Base-by-base conservation (phyloP, 2,888 invertebrate genomes). In the Hesperia comma region DNA sequence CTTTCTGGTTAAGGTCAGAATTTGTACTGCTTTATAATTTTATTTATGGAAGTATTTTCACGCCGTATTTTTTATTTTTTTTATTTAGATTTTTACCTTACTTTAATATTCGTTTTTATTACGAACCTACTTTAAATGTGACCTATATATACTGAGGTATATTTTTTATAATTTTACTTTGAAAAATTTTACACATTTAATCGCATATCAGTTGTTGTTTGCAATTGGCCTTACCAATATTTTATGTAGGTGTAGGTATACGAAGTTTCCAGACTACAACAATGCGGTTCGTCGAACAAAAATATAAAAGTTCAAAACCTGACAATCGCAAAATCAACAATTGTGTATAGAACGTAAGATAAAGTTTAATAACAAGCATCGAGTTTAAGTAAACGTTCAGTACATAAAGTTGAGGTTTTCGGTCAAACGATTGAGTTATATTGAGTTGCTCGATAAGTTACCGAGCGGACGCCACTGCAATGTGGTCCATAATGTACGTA, bases 1-100 rank as follows among this genome's bases (percentile, higher is more conserved):
- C 63, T 64, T 64, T 64, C 51, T 57, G 19, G 49, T 51, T 64
- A 37, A 46, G 63, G 57, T 53, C 51, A 64, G 41, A 53, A 55
- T 32, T 53, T 21, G 51, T 19, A 21, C 21, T 32, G 32, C 5
- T n/a, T 51, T 17, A 49, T 26, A 26, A 26, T 26, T 26, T 49
- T 17, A 49, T 49, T 49, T 26, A 51, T 51, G 21, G 21, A 51
- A 21, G 21, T 8, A 49, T 21, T 51, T 51, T 6, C 4, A 12
- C 37, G 12, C 10, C 37, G 10, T 7, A 7, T 15, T 43, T 43
- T n/a, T n/a, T n/a, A 5, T 26, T 26, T 26, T 26, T 26, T 26
- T 4, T 26, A 5, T 26, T 26, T 26, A 26, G 26, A 26, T 4
- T 26, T 2, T 26, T 26, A 26, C 26, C 26, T 26, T 26, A 26